These are phyloP conservation scores for Takifugu bimaculatus DNA, from an alignment of 2,113 vertebrate genomes.

Conservation along the genomic window DNA sequence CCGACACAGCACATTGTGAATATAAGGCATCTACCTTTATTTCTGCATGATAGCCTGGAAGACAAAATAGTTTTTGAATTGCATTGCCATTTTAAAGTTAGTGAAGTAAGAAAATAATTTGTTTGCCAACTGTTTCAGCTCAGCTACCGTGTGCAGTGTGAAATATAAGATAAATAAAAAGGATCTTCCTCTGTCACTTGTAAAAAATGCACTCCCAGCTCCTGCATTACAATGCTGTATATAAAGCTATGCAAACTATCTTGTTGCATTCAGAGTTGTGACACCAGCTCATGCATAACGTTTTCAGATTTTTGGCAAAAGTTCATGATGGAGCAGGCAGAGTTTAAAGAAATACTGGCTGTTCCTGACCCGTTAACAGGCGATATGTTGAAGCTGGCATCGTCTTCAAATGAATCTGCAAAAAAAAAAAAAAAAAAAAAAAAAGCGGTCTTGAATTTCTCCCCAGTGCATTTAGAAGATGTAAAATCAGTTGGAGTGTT, in stretches of 20 bases:
- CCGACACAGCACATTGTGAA: slow-evolving; percentile 32
- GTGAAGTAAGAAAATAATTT: slow-evolving; percentile 27
- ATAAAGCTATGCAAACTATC: slow-evolving; percentile 16
- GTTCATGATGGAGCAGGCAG: slow-evolving; percentile 16
- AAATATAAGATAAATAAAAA: slow-evolving; percentile 56
- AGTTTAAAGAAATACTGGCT: slow-evolving; percentile 85
- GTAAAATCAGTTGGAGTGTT: background rate
- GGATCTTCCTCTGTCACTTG: slow-evolving; percentile 24
- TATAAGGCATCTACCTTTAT: slow-evolving; percentile 42
- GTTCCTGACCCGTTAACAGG: slow-evolving; percentile 91
- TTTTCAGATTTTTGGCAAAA: slow-evolving; percentile 48
- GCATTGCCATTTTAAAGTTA: background rate
- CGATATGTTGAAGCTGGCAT: slow-evolving; percentile 94
- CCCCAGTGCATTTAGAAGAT: background rate
- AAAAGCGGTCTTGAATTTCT: background rate
- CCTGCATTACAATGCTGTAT: too few species aligned
- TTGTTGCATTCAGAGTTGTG: slow-evolving; percentile 26
- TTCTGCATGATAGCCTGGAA: slow-evolving; percentile 32
- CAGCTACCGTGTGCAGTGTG: slow-evolving; percentile 28
- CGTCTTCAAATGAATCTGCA: slow-evolving; percentile 92
- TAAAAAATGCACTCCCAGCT: slow-evolving; percentile 14
- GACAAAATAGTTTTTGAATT: slow-evolving; percentile 2
- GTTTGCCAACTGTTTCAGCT: slow-evolving; percentile 6
- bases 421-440: background rate
- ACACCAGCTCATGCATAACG: slow-evolving; percentile 53